A percentile compares a stretch with the other conserved stretches of the same genome.
Conservation (phyloP, 2,797 vertebrate species). For the Poecilia wingei region DNA sequence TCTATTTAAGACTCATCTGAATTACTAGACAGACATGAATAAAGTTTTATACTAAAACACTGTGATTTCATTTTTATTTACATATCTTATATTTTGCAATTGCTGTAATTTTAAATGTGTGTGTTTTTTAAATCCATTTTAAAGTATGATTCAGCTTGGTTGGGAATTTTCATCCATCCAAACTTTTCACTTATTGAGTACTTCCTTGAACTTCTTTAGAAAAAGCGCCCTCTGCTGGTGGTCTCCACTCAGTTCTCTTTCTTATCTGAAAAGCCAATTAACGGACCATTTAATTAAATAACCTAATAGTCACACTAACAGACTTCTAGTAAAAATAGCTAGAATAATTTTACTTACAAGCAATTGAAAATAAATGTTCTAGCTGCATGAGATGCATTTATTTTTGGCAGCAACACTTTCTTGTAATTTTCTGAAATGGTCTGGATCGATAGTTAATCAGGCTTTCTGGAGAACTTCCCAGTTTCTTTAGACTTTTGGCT, state of each 20-base stretch:
- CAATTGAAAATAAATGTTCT: not conserved
- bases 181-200: not conserved
- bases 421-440: not conserved
- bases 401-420: not conserved
- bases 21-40: not conserved
- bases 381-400: not conserved
- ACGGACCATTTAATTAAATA: too few relatives aligned
- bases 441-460: not conserved
- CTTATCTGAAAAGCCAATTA: not conserved
- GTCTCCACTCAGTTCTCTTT: not conserved
- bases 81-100: not conserved
- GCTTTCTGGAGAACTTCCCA: not conserved
- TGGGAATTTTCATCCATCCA: too few relatives aligned
- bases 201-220: not conserved
- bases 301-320: not conserved
- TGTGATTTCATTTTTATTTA: not conserved
- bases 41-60: not conserved
- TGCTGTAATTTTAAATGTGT: not conserved
- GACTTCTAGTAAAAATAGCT: not conserved
- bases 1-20: not conserved
- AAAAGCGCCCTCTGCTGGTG: conserved; percentile 11
- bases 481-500: not conserved
- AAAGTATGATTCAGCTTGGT: not conserved
- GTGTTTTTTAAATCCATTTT: not conserved
- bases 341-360: not conserved